Conservation (phyloP, 2,113 vertebrate species). For the Rhinolophus ferrumequinum region DNA sequence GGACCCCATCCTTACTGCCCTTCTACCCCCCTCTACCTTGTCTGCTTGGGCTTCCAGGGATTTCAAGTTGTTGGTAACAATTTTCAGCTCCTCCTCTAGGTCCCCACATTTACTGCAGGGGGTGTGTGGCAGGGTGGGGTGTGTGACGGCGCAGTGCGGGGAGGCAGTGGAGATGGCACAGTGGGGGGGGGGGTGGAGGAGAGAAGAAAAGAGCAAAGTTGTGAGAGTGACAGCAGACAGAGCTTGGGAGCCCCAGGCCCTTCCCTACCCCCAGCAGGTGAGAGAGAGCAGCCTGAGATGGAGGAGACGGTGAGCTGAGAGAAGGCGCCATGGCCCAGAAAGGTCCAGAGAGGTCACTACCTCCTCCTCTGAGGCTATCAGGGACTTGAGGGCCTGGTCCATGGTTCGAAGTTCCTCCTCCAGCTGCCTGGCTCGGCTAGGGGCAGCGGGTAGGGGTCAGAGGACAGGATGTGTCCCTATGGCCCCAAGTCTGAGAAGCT, state of each 20-base stretch:
- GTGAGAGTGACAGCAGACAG: constrained; percentile 78
- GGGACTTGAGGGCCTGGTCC: constrained; percentile 98
- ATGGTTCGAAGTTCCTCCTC: constrained; percentile 96
- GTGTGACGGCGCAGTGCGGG: constrained; percentile 67
- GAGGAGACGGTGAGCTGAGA: constrained; percentile 61
- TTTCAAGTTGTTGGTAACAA: constrained; percentile 99
- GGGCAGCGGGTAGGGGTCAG: constrained; percentile 78
- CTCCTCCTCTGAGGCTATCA: constrained; percentile 98
- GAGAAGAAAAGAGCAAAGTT: constrained; percentile 73
- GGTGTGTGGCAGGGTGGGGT: constrained; percentile 69
- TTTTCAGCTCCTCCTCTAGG: constrained; percentile 99
- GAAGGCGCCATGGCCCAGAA: constrained; percentile 61
- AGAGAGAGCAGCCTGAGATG: constrained; percentile 60
- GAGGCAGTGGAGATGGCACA: constrained; percentile 47
- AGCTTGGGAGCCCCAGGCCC: not conserved
- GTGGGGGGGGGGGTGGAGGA: constrained; percentile 68
- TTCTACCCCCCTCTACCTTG: constrained; percentile 91
- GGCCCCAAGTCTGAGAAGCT: constrained; percentile 16
- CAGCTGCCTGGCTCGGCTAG: constrained; percentile 94
- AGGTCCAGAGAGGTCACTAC: constrained; percentile 86
- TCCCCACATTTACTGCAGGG: constrained; percentile 97
- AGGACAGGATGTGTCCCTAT: not conserved
- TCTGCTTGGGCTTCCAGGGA: constrained; percentile 98
- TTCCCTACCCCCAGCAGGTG: not conserved
- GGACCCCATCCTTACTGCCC: constrained; percentile 54